Base-by-base conservation (phyloP, 2,888 invertebrate species). In the Apotomis betuletana region DNA sequence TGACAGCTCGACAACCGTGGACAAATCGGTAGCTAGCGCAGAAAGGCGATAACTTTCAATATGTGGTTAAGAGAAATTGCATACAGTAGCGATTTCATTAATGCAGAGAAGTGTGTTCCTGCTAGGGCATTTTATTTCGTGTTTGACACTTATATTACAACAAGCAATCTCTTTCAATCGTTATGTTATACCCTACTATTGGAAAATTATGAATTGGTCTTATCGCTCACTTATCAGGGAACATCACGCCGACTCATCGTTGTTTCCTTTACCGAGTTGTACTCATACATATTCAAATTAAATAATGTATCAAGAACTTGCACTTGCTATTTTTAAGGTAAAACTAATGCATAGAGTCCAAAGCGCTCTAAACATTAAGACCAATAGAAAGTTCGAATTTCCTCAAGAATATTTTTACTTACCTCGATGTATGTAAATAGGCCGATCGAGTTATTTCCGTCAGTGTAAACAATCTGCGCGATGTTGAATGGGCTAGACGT, bases 1-100 rank as follows among this genome's bases (percentile, higher is more conserved):
- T 71, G 71, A 71, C 71, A 71, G 57, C 61, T 67, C 46, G 67
- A 71, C 71, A 71, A 44, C 61, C 71, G 67, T 67, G 62, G 67
- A 67, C 67, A 62, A 71, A 71, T 71, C 61, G 71, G 67, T 61
- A 67, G 51, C 65, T 27, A 36, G 67, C 41, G 46, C 49, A 52
- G 67, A 67, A 67, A 61, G 13, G 57, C 55, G 55, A 65, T 62
- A 38, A 51, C 62, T 57, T 71, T 67, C 61, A 71, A 67, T 67
- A 57, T 58, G 67, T 62, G 61, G 57, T n/a, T 55, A 59, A 70
- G 65, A 65, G 65, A 65, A 57, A 65, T 57, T 55, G n/a, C 46
- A 57, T 12, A 51, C 36, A n/a, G 27, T 27, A 44, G 9, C 27
- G 27, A 55, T 46, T 55, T 8, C 8, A 65, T 54, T 41, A 13